These are phyloP conservation scores for Suncus etruscus DNA, from an alignment of 2,113 vertebrate species.

Conservation along the genomic window DNA sequence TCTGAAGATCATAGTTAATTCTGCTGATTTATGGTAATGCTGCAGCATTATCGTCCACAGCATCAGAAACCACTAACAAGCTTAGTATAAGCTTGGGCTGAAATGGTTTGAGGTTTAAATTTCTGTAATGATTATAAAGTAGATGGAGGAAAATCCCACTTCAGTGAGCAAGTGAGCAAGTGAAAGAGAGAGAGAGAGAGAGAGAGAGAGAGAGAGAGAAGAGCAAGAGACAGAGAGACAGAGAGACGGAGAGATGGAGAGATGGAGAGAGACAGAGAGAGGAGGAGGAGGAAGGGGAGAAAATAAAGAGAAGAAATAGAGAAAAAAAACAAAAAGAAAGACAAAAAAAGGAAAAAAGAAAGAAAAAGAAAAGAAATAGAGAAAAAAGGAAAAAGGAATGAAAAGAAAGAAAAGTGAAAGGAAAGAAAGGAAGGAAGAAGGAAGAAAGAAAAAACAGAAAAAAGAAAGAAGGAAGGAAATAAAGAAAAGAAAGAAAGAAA, in stretches of 20 bases:
- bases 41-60: slow-evolving; percentile 93
- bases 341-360: no score
- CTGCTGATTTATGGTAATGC: slow-evolving; percentile 99
- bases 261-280: slow-evolving; percentile 89
- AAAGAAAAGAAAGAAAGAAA: no score
- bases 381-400: no score
- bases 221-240: slow-evolving; percentile 89
- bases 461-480: no score
- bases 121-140: slow-evolving; percentile 97
- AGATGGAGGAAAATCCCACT: slow-evolving; percentile 96
- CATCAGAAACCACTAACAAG: slow-evolving; percentile 99
- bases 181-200: slow-evolving; percentile 88
- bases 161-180: slow-evolving; percentile 94
- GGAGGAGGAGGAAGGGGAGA: no score
- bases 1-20: slow-evolving; percentile 99
- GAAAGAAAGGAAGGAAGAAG: no score
- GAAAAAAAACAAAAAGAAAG: no score
- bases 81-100: slow-evolving; percentile 99
- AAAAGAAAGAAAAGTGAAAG: no score
- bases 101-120: slow-evolving; percentile 99
- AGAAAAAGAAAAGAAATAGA: no score
- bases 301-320: no score
- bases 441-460: no score
- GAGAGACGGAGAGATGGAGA: slow-evolving; percentile 69
- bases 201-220: slow-evolving; percentile 92